Evolutionary conservation across 2,113 vertebrate species (phyloP), one percentile per base, ranked within the genome.

Genomic region (Tetraodon nigroviridis): DNA sequence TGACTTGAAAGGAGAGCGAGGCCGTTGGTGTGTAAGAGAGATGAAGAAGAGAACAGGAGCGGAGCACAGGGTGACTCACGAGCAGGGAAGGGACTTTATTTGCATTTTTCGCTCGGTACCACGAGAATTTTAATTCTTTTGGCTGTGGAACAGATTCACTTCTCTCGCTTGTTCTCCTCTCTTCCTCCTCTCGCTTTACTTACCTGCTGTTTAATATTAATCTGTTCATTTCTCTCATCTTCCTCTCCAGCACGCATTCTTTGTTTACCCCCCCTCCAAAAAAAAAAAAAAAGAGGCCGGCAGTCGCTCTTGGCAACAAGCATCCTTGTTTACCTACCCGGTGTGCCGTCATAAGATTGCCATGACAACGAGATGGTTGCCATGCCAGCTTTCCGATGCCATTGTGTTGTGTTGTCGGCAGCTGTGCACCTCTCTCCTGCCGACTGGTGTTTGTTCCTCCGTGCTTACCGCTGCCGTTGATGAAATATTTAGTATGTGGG

Each of bases 291-390:
- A 83, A 78, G 80, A 88, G 79, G 78, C 69, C 73, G 80, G 82
- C 83, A 76, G 88, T 88, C 67, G 37, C 84, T 83, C 84, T 71
- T 83, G 84, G 88, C 89, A 85, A 90, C 89, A 60, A 73, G 79
- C 78, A 84, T 89, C 86, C 81, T 89, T 90, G 92, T 91, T 93
- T 93, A 93, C 88, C 82, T 86, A 90, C 81, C 87, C 85, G 83
- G 88, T 89, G 89, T 92, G 91, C 92, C 90, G 92, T 92, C 89
- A 80, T 60, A 76, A 20, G 22, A 91, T 94, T 86, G 85, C 92
- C 84, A 89, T 88, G 90, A 92, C 90, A 89, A 95, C 92, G 3
- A 70, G 87, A 82, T 32, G 79, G 87, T 88, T 88, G 84, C 86
- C 81, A 84, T 90, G 86, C 67, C 84, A 77, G 76, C 81, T 81